A percentile compares a stretch with the other conserved stretches of the same genome.
Conservation (phyloP, 2,797 vertebrate genomes). For the Tachyglossus aculeatus region DNA sequence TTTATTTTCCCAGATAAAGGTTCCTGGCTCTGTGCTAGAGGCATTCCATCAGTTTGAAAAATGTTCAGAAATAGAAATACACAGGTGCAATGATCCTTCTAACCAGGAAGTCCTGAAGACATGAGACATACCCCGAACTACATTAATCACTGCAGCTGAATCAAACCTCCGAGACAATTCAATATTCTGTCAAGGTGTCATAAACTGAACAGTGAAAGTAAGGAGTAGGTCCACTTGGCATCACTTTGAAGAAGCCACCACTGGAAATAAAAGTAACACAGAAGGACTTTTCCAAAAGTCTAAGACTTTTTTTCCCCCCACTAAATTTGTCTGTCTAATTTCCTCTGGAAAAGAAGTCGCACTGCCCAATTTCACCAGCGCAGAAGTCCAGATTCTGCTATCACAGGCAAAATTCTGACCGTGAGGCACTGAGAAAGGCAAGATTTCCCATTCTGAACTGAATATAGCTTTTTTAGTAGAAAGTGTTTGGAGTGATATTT, state of each 20-base stretch:
- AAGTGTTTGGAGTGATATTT: too few species aligned
- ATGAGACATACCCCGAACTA: not conserved
- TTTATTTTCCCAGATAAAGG: not conserved
- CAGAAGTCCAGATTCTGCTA: slow-evolving; percentile 27
- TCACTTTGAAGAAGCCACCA: not conserved
- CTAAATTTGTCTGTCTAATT: too few species aligned
- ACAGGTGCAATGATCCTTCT: not conserved
- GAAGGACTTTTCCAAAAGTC: not conserved
- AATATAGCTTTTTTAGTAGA: too few species aligned
- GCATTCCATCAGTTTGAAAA: not conserved
- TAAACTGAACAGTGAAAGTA: not conserved
- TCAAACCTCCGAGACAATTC: not conserved
- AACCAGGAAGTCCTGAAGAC: not conserved
- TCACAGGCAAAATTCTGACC: too few species aligned
- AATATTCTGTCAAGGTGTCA: not conserved
- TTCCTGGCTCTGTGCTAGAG: not conserved
- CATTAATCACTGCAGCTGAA: slow-evolving; percentile 5
- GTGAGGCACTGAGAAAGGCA: too few species aligned
- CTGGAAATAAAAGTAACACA: not conserved
- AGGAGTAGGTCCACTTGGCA: not conserved
- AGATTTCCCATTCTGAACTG: too few species aligned
- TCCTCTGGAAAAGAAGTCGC: slow-evolving; percentile 1
- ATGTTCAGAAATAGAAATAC: not conserved
- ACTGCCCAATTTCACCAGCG: slow-evolving; percentile 2
- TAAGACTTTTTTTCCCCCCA: not conserved